These are phyloP conservation scores for Galerucella pusilla DNA, from an alignment of 2,888 invertebrate genomes.

Conservation along the genomic window DNA sequence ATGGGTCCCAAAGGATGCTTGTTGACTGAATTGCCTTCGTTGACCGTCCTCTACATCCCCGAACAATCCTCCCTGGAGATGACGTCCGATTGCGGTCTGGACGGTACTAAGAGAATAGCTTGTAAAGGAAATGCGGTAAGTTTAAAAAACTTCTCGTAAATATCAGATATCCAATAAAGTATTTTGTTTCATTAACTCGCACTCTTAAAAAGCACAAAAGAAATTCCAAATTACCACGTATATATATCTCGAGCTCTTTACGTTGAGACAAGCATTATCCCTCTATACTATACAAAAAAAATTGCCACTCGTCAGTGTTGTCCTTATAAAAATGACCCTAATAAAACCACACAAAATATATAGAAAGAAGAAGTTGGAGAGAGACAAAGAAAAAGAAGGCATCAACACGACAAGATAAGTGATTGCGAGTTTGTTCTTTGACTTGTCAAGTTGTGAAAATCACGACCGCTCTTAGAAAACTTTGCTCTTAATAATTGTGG, in stretches of 20 bases:
- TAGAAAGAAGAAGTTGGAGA: not conserved
- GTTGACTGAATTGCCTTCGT: slow-evolving; percentile 76
- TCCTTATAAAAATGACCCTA: slow-evolving; percentile 14
- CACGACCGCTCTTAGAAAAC: not conserved
- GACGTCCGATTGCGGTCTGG: slow-evolving; percentile 80
- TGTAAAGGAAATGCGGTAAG: slow-evolving; percentile 81
- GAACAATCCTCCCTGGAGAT: slow-evolving; percentile 82
- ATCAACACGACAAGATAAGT: slow-evolving; percentile 2
- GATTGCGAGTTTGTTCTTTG: slow-evolving; percentile 15
- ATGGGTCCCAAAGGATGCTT: slow-evolving; percentile 75
- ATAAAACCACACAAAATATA: slow-evolving; percentile 7
- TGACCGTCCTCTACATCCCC: slow-evolving; percentile 80
- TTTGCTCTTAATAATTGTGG: not conserved
- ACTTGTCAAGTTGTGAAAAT: slow-evolving; percentile 9
- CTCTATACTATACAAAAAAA: not conserved
- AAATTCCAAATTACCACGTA: too few relatives aligned
- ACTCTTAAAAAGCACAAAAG: too few relatives aligned
- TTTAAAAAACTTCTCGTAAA: slow-evolving; percentile 26
- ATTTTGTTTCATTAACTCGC: too few relatives aligned
- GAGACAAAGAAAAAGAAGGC: not conserved
- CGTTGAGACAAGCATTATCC: not conserved
- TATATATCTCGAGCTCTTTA: not conserved
- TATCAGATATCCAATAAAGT: too few relatives aligned
- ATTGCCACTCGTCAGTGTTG: not conserved
- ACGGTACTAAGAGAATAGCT: slow-evolving; percentile 77